Evolutionary conservation across 2,888 invertebrate species (phyloP).

Genomic region (Apotomis turbidana): DNA sequence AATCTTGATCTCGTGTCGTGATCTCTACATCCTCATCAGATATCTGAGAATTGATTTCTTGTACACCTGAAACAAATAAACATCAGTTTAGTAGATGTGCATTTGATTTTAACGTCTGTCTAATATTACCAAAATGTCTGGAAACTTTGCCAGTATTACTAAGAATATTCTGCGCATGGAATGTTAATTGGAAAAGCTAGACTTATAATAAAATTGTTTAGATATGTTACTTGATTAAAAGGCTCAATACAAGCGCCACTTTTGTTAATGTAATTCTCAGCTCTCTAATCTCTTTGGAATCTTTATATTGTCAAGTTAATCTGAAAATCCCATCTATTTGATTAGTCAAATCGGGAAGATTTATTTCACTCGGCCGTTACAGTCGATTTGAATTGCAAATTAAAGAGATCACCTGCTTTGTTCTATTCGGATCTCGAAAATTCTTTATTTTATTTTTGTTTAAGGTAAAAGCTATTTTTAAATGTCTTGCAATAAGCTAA

Average conservation of each 20-base stretch:
- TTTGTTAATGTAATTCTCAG: slow-evolving; percentile 8
- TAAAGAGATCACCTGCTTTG: slow-evolving; percentile 32
- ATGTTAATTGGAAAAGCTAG: too few relatives aligned
- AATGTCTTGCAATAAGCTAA: background rate
- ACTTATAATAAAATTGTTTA: background rate
- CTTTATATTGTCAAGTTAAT: slow-evolving; percentile 32
- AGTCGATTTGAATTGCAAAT: slow-evolving; percentile 35
- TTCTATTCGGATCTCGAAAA: background rate
- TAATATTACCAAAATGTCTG: too few relatives aligned
- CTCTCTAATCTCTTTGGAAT: slow-evolving; percentile 19
- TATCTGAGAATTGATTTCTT: slow-evolving; percentile 57
- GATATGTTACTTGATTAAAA: background rate
- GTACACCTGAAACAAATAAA: slow-evolving; percentile 63
- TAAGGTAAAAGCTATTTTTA: background rate
- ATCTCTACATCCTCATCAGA: slow-evolving; percentile 6
- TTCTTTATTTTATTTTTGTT: background rate
- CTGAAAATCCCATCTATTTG: slow-evolving; percentile 32
- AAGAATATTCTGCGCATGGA: too few relatives aligned
- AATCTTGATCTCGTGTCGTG: background rate
- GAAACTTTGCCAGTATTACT: too few relatives aligned
- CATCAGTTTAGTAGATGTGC: background rate
- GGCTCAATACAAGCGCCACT: background rate
- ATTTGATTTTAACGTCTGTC: background rate
- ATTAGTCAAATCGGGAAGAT: slow-evolving; percentile 37
- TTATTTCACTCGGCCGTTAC: slow-evolving; percentile 29